Evolutionary conservation across 2,113 vertebrate species (phyloP), one percentile per base, ranked within the genome.

Genomic region (Oreochromis niloticus): DNA sequence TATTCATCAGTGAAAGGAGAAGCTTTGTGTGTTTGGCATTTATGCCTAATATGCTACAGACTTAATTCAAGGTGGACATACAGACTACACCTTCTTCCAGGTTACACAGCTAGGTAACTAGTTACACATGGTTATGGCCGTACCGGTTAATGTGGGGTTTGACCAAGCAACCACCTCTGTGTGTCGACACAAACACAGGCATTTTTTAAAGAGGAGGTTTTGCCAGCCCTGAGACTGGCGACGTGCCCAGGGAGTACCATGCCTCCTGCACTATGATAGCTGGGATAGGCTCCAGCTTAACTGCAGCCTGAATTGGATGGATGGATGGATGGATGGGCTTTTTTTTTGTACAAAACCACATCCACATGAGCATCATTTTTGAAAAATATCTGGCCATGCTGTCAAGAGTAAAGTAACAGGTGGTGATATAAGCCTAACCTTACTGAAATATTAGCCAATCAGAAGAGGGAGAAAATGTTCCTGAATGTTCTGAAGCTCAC

Each of bases 221-320:
- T 73, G 39, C 39, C 39, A 46, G 39, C 22, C 66, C 3, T 46
- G 66, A 68, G 34, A 68, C 63, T 27, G 41, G 68, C 8, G 0
- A 46, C 27, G 22, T 73, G 68, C 41, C 13, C 68, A 46, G 8
- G 66, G 39, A 46, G 39, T 27, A 46, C 39, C 39, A 24, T 43
- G 22, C 39, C 22, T 46, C 22, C 66, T 27, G 39, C 39, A 24
- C 12, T 43, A 14, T 43, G 36, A 43, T 41, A 71, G 66, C 66
- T 71, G 66, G 39, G n/a, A 71, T 43, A 24, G 66, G 12, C 36
- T 71, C n/a, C 39, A 71, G 66, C 66, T 24, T 43, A 71, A 71
- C 66, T 41, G 36, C n/a, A 24, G 24, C n/a, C n/a, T 71, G 63
- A 43, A 41, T 68, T 52, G 16, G 10, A 2, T 14, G 24, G 7